Evolutionary conservation across 2,797 vertebrate species (phyloP), one percentile per base, ranked within the genome.

Genomic region (Sparus aurata): DNA sequence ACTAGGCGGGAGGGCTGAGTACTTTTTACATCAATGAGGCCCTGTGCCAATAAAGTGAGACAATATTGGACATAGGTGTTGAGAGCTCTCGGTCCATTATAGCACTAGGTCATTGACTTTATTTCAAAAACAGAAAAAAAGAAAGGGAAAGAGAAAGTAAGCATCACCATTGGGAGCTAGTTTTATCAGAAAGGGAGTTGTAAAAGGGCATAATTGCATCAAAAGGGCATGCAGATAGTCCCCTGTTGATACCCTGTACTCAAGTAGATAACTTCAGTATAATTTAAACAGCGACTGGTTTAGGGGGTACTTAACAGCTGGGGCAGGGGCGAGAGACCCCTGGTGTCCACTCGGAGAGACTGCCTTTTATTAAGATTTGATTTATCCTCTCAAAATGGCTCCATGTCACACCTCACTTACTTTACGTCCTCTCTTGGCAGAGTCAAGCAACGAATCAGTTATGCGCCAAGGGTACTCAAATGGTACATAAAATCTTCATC

Each of bases 401-500:
- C 58, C 43, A 53, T 86, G 91, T 92, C 87, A 91, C 89, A 92
- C 89, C 91, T 87, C 62, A 90, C 81, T 90, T 89, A 85, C 88
- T 93, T 93, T 90, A 91, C 79, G 67, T 89, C 85, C 84, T 85
- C 72, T 85, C 84, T 87, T 86, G 87, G 87, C 84, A 86, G 79
- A 89, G 83, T 92, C 87, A 85, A 82, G 84, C 81, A 82, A 90
- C 63, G 50, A 67, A 90, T 89, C 90, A 89, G 90, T 89, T 90
- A 91, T 83, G 87, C 76, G 77, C 66, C 69, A 80, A 82, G 83
- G 83, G 77, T 83, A 75, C 86, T 91, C 88, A 90, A 92, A 92
- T 76, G 84, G 82, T 90, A 93, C 90, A 93, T 94, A 84, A 93
- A 93, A 91, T 90, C 85, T 87, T 80, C 85, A 90, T 92, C 85